Conservation (phyloP, 2,113 vertebrate species). For the Kryptolebias marmoratus region DNA sequence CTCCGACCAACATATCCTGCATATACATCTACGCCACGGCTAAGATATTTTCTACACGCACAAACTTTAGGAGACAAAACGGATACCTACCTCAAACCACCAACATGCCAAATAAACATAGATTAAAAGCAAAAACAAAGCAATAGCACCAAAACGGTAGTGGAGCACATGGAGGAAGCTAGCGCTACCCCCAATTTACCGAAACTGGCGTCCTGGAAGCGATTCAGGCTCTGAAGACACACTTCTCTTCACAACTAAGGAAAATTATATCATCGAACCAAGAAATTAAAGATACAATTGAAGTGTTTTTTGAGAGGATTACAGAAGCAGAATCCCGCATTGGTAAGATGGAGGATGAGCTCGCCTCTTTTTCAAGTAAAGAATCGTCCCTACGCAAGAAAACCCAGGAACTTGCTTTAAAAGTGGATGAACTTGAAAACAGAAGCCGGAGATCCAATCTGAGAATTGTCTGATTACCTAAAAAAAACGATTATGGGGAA, state of each 20-base stretch:
- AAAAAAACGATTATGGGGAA: neutral
- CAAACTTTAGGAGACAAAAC: neutral
- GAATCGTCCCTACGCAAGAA: neutral
- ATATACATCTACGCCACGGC: neutral
- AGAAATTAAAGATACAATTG: conserved; percentile 6
- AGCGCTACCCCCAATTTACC: neutral
- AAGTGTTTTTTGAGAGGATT: neutral
- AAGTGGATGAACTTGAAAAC: neutral
- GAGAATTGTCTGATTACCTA: neutral
- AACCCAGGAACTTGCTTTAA: neutral
- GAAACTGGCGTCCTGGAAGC: neutral
- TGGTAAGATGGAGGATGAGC: neutral
- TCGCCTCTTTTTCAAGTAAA: neutral
- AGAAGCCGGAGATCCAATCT: neutral
- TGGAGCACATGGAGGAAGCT: neutral
- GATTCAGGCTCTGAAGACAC: neutral
- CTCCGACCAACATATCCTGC: neutral
- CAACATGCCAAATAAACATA: neutral
- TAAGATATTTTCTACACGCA: neutral
- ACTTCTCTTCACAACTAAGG: neutral
- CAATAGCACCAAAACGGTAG: neutral
- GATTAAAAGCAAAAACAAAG: neutral
- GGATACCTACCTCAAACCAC: neutral
- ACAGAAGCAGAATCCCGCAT: neutral
- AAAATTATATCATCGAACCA: neutral